A percentile compares a stretch with the other conserved stretches of the same genome.
phyloP scores from a whole-genome alignment of 1,140 invertebrate genomes.

The Pristionchus pacificus region DNA sequence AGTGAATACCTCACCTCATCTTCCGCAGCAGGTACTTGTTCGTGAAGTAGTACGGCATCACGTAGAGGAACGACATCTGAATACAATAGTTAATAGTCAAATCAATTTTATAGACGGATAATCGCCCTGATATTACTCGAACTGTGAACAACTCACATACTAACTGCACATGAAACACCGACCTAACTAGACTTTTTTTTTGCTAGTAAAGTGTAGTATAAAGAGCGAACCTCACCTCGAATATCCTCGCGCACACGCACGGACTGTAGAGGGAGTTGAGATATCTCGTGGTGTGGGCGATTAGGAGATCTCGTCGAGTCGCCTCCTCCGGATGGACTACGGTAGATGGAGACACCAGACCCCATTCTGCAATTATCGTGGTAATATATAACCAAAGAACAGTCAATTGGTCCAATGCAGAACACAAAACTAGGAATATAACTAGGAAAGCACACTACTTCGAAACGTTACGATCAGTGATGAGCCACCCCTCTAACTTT shows the following conservation, averaged over 20 bases:
- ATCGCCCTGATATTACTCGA: no score
- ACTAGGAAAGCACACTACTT: no score
- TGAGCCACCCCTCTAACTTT: no score
- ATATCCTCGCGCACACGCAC: neutral
- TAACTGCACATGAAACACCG: no score
- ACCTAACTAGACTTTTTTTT: no score
- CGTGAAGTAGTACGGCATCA: neutral
- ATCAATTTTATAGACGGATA: no score
- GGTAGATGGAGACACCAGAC: neutral
- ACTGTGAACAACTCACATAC: no score
- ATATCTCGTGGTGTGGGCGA: neutral
- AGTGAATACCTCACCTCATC: slow-evolving; percentile 1
- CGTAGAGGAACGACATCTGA: neutral
- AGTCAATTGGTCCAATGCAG: no score
- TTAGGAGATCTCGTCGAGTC: neutral
- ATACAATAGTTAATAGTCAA: neutral
- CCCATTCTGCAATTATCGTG: neutral
- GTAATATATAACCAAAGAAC: no score
- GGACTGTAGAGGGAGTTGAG: neutral
- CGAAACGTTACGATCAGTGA: no score
- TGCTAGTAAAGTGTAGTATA: no score
- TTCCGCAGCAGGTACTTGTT: neutral
- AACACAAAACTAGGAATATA: no score
- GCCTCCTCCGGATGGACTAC: neutral
- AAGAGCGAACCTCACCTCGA: neutral